Conservation (phyloP, 1,140 invertebrate genomes). For the Apocrypta bakeri region DNA sequence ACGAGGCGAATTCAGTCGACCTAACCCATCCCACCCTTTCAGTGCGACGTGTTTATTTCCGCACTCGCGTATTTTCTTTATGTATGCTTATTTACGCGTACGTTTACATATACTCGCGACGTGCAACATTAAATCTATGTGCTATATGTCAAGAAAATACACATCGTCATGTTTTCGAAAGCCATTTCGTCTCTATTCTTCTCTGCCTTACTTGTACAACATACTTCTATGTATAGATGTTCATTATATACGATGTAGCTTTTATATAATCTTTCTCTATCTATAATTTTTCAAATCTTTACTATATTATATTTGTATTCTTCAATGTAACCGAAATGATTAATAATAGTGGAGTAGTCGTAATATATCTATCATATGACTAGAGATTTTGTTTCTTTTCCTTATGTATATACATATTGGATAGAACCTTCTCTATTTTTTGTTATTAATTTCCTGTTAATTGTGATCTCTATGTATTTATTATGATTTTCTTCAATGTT, state of each 20-base stretch:
- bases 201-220: neutral
- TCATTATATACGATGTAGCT: neutral
- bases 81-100: neutral
- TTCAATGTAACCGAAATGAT: neutral
- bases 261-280: neutral
- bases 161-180: constrained; percentile 31
- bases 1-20: constrained; percentile 1
- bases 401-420: neutral
- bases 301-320: neutral
- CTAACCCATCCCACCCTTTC: too few species aligned
- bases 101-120: neutral
- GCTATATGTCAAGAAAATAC: neutral
- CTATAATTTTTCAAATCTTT: neutral
- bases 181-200: constrained; percentile 3
- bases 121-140: neutral
- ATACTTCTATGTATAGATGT: neutral
- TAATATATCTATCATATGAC: neutral
- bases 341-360: neutral
- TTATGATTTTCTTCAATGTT: neutral
- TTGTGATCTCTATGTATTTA: neutral
- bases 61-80: neutral
- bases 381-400: neutral
- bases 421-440: neutral
- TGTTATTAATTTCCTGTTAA: neutral
- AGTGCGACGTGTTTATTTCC: neutral